Percentiles rank a stretch among this genome's conserved stretches.
Evolutionary conservation across 2,797 vertebrate genomes (phyloP).

Genomic region (Brotula barbata): DNA sequence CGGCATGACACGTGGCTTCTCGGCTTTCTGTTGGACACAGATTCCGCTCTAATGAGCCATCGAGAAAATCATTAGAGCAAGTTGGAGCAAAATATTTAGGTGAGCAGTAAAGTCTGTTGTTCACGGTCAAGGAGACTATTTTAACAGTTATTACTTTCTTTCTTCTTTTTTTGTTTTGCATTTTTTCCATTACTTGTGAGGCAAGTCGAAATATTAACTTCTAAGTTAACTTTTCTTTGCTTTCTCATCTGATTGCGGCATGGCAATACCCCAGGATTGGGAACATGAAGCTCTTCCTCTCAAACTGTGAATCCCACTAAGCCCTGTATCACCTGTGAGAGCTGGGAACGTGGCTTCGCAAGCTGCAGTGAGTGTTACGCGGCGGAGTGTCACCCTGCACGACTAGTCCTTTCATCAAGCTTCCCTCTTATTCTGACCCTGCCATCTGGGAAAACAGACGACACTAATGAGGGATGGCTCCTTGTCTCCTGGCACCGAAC

Average conservation of each 20-base stretch:
- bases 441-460: constrained; percentile 82
- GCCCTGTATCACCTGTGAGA: constrained; percentile 71
- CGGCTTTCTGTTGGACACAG: constrained; percentile 47
- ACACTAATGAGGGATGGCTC: constrained; percentile 81
- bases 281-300: constrained; percentile 49
- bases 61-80: constrained; percentile 66
- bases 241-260: constrained; percentile 58
- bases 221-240: constrained; percentile 46
- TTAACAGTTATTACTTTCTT: constrained; percentile 34
- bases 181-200: constrained; percentile 22
- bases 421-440: constrained; percentile 72
- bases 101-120: constrained; percentile 36
- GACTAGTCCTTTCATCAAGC: constrained; percentile 76
- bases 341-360: constrained; percentile 52
- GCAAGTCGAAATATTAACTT: constrained; percentile 44
- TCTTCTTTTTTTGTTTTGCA: not conserved
- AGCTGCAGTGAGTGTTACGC: constrained; percentile 45
- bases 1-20: constrained; percentile 45
- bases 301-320: constrained; percentile 59
- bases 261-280: constrained; percentile 28
- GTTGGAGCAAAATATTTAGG: constrained; percentile 47
- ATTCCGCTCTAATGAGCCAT: constrained; percentile 73
- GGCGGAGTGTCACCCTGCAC: constrained; percentile 68
- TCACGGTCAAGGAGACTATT: constrained; percentile 6
- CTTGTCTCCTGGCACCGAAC: constrained; percentile 68